Percentiles rank a stretch among this genome's conserved stretches.
phyloP scores from a whole-genome alignment of 2,888 invertebrate genomes.

The Morpho achilles region DNA sequence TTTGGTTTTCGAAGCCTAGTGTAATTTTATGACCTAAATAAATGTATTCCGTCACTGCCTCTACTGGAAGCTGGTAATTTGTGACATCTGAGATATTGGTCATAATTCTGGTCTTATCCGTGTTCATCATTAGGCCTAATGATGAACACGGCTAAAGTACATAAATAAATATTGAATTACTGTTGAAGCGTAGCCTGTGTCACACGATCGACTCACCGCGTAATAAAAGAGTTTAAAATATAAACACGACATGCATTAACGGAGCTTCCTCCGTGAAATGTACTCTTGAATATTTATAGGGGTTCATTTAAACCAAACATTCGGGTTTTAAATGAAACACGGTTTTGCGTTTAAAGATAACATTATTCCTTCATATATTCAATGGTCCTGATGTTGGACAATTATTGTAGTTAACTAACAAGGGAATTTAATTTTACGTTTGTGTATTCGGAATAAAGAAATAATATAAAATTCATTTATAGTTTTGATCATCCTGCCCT shows the following conservation, averaged over 20 bases:
- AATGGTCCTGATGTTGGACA: constrained; percentile 4
- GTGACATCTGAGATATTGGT: too few species aligned
- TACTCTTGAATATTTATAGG: constrained; percentile 47
- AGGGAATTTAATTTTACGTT: neutral
- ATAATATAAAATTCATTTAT: too few species aligned
- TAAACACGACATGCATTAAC: constrained; percentile 48
- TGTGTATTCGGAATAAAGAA: too few species aligned
- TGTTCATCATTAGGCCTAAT: too few species aligned
- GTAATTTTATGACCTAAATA: too few species aligned
- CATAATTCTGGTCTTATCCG: too few species aligned
- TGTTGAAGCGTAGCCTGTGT: constrained; percentile 13
- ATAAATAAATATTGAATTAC: too few species aligned
- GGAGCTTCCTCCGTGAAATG: constrained; percentile 36
- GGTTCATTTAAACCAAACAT: constrained; percentile 25
- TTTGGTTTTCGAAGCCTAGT: too few species aligned
- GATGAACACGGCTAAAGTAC: too few species aligned
- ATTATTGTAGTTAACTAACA: neutral
- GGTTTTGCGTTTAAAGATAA: constrained; percentile 20
- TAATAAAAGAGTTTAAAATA: constrained; percentile 46
- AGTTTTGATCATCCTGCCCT: too few species aligned
- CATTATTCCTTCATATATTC: constrained; percentile 16
- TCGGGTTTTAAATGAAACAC: constrained; percentile 17
- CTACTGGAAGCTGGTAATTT: too few species aligned
- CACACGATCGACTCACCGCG: constrained; percentile 26
- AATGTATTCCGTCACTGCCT: too few species aligned